Evolutionary conservation across 1,140 invertebrate species (phyloP).

Genomic region (Lordiphosa clarofinis): DNA sequence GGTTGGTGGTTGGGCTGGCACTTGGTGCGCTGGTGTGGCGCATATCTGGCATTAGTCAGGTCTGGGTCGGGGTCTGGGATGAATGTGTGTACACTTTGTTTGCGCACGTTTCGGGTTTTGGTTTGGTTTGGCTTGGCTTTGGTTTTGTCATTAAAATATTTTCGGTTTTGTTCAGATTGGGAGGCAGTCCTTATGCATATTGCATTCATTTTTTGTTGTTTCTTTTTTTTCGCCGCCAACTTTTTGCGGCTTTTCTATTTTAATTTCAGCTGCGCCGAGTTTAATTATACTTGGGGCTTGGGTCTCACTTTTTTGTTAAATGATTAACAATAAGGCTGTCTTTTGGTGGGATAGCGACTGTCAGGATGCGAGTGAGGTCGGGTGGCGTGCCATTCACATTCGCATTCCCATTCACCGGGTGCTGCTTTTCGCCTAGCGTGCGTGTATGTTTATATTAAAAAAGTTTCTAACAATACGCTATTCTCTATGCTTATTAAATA

Average conservation of each 20-base stretch:
- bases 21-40: slow-evolving; percentile 10
- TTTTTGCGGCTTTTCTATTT: slow-evolving; percentile 62
- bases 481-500: slow-evolving; percentile 63
- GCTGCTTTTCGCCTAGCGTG: slow-evolving; percentile 30
- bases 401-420: slow-evolving; percentile 15
- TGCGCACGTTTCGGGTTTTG: slow-evolving; percentile 42
- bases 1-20: slow-evolving; percentile 24
- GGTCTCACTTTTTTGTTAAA: slow-evolving; percentile 60
- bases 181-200: slow-evolving; percentile 34
- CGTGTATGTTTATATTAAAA: slow-evolving; percentile 74
- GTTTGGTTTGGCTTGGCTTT: slow-evolving; percentile 42
- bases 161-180: slow-evolving; percentile 72
- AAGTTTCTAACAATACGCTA: slow-evolving; percentile 69
- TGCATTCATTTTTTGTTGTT: slow-evolving; percentile 13
- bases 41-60: neutral
- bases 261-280: slow-evolving; percentile 41
- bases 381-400: slow-evolving; percentile 14
- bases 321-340: slow-evolving; percentile 67
- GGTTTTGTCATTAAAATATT: slow-evolving; percentile 75
- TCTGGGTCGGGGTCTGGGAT: slow-evolving; percentile 2
- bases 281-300: slow-evolving; percentile 52
- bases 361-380: slow-evolving; percentile 6
- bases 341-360: slow-evolving; percentile 35
- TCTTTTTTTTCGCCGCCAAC: slow-evolving; percentile 34
- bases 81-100: slow-evolving; percentile 51